phyloP scores from a whole-genome alignment of 2,888 invertebrate genomes.

The Dynastes tityus region DNA sequence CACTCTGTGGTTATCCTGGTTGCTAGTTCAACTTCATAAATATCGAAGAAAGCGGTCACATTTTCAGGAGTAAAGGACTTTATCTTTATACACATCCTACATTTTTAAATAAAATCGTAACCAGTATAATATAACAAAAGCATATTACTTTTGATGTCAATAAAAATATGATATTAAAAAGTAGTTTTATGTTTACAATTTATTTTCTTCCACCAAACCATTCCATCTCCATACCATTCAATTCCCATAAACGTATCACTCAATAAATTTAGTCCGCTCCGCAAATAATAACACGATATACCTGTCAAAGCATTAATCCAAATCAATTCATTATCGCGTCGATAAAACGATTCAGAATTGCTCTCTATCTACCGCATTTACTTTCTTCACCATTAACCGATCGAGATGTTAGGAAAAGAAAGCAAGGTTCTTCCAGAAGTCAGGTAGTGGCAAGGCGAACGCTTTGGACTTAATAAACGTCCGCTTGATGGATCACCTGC shows the following conservation, averaged over 20 bases:
- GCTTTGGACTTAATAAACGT: conserved; percentile 6
- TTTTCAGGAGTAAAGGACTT: too few species aligned
- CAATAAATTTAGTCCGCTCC: neutral
- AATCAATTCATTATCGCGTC: neutral
- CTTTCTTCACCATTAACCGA: conserved; percentile 2
- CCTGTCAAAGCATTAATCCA: neutral
- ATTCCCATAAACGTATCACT: neutral
- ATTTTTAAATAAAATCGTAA: too few species aligned
- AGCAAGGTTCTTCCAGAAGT: neutral
- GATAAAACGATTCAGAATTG: conserved; percentile 1
- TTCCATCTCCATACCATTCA: too few species aligned
- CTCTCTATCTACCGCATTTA: conserved; percentile 2
- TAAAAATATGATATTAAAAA: too few species aligned
- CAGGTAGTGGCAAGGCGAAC: neutral
- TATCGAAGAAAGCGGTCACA: too few species aligned
- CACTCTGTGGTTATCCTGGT: too few species aligned
- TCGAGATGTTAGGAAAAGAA: neutral
- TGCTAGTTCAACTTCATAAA: too few species aligned
- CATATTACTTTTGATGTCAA: too few species aligned
- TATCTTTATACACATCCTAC: too few species aligned
- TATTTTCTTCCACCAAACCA: too few species aligned
- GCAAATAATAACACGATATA: neutral
- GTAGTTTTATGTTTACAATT: too few species aligned
- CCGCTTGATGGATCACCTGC: conserved; percentile 12
- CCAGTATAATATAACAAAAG: too few species aligned